Base-by-base conservation (phyloP, 2,797 vertebrate species). In the Perdix hodgsoniae region DNA sequence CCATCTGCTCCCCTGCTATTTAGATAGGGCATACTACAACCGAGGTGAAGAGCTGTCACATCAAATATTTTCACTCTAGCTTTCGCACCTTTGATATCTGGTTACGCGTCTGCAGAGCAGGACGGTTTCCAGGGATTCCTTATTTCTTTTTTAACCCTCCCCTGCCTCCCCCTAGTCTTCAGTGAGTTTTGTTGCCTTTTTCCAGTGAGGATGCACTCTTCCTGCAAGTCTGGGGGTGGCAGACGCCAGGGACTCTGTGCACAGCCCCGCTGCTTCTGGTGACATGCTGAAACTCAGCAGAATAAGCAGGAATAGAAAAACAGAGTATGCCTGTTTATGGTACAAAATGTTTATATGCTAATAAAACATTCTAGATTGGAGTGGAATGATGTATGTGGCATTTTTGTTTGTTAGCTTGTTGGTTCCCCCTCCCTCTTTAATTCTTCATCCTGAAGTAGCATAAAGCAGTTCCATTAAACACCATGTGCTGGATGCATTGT, bases 1-100 rank as follows among this genome's bases (percentile, higher is more conserved):
- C 97, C 97, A 97, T 97, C 97, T 98, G 97, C 94, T 98, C 92
- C 91, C 91, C 89, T 93, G 94, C 92, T 96, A 91, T 97, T 92
- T 96, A 95, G 95, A 96, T 97, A 81, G 97, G 97, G 95, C 96
- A 94, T 31, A 86, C 94, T 95, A 88, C 86, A 85, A 94, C 96
- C 67, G 95, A 97, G 98, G 97, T 97, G 96, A 96, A 96, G 96
- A 97, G 95, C 97, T 97, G 97, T 97, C 96, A 92, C 94, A 94
- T 97, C 86, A 95, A 95, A 96, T 97, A 95, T 97, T 97, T 97
- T 96, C 95, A 94, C 92, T 96, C 91, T 71, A 29, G 95, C 91
- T 93, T 96, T 97, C 95, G 59, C 97, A 96, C 97, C 91, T 97
- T 96, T 96, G 95, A 92, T 94, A 95, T 23, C 33, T 52, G 87